phyloP scores from a whole-genome alignment of 2,888 invertebrate genomes.

The Opisthograptis luteolata region DNA sequence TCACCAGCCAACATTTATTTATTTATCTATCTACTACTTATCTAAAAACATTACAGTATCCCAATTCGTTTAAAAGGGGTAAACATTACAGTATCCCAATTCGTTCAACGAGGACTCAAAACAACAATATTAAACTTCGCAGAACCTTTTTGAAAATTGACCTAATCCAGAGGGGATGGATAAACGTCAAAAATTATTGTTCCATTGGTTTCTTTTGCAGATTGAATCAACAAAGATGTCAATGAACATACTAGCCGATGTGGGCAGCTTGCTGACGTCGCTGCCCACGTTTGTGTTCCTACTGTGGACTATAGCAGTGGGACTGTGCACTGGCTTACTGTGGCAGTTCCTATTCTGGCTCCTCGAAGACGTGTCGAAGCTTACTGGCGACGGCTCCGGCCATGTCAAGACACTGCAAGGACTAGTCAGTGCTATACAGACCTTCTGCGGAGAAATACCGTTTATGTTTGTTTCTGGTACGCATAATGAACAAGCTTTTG shows the following conservation, averaged over 20 bases:
- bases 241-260: constrained; percentile 87
- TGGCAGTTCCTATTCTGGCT: constrained; percentile 96
- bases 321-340: constrained; percentile 92
- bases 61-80: too few relatives aligned
- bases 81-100: too few relatives aligned
- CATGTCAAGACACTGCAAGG: constrained; percentile 91
- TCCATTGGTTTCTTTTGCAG: constrained; percentile 66
- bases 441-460: constrained; percentile 93
- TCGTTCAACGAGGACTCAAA: too few relatives aligned
- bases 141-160: too few relatives aligned
- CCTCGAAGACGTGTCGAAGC: constrained; percentile 88
- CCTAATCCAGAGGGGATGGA: too few relatives aligned
- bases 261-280: constrained; percentile 87
- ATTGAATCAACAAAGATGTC: constrained; percentile 87
- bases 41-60: too few relatives aligned
- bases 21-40: too few relatives aligned
- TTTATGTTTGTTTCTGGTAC: constrained; percentile 92
- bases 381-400: constrained; percentile 69
- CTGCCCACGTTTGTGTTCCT: constrained; percentile 89
- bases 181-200: too few relatives aligned
- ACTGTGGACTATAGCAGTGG: constrained; percentile 91
- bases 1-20: too few relatives aligned
- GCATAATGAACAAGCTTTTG: constrained; percentile 27
- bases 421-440: constrained; percentile 89
- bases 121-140: too few relatives aligned